Base-by-base conservation (phyloP, 2,888 invertebrate genomes). In the Deilephila elpenor region DNA sequence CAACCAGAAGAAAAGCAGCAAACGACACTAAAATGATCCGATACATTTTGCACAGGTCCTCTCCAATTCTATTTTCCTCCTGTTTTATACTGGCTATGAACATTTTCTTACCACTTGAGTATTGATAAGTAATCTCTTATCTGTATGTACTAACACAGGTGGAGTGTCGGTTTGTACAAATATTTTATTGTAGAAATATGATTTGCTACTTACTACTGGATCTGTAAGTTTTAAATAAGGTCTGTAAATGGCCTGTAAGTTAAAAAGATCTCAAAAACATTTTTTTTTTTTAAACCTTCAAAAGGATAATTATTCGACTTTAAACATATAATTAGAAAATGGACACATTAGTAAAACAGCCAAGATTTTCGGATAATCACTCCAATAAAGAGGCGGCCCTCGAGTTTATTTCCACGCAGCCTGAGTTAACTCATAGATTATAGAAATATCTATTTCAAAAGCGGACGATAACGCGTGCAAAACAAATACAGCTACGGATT, bases 41-140 rank as follows among this genome's bases (percentile, higher is more conserved):
- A 37, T 37, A 34, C 62, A 62, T 62, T 34, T 34, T 62, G 14
- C 32, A 56, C 17, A n/a, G 56, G 5, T n/a, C 34, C 8, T n/a
- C 7, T 37, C n/a, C 8, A 34, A 37, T 8, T 19, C 32, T 44
- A 44, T 44, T 34, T 62, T 11, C 14, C 14, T 34, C n/a, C 19
- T 37, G 62, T 62, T 62, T 37, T 62, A 62, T 51, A 67, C 51
- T 67, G 20, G 62, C 19, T 25, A 25, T 25, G 2, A 67, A 67
- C 17, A 25, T 51, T 67, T 44, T 14, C 20, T 64, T 44, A 14
- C 44, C 67, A 67, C 25, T 60, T 5, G 29, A 56, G n/a, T 19
- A 67, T 44, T 64, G 67, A 67, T 67, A 67, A 29, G 61, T 25
- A 20, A 37, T 51, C 4, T 51, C 67, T 67, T 67, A 67, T 67